Evolutionary conservation across 2,797 vertebrate genomes (phyloP), one percentile per base, ranked within the genome.

Genomic region (Emydoidea blandingii): DNA sequence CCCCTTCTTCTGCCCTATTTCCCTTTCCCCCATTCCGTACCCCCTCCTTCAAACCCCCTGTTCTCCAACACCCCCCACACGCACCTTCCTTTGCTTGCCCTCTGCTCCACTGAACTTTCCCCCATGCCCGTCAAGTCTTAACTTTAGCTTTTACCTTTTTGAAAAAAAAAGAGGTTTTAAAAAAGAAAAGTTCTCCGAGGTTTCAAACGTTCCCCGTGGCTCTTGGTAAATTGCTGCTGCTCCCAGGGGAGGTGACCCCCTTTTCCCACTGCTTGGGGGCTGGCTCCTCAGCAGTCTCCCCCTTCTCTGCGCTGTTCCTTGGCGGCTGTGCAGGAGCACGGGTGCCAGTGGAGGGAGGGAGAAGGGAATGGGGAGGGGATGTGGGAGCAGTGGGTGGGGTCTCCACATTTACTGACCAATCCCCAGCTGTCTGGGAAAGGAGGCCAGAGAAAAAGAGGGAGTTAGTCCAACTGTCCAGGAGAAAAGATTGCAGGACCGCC

Each of bases 401-500:
- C 95, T 94, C 88, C 31, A 84, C 65, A 8, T n/a, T 31, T 12
- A 19, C 44, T 56, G 86, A 68, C 85, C 92, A 91, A 88, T 91
- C 89, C 65, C 6, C 15, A 74, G 49, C 29, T 68, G 88, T 21
- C 92, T 93, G 89, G 1, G 91, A 87, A 84, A 50, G 80, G 90
- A 95, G 92, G 94, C 95, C 93, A 53, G 95, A 93, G 96, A 96
- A 96, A 96, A 96, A 93, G 90, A 96, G 88, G 21, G 68, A 95
- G 97, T 96, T 91, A 97, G 97, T 97, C 97, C 96, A 96, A 49
- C 96, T 97, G 96, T 97, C 97, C 96, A 94, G 97, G 96, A 94
- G 91, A 96, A 92, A 97, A 96, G 97, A 97, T 97, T 95, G 95
- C 96, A 95, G 96, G 91, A 96, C 96, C 95, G 95, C 90, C 90